A percentile compares a stretch with the other conserved stretches of the same genome.
Evolutionary conservation across 2,113 vertebrate genomes (phyloP).

Genomic region (Microcebus tavaratra): DNA sequence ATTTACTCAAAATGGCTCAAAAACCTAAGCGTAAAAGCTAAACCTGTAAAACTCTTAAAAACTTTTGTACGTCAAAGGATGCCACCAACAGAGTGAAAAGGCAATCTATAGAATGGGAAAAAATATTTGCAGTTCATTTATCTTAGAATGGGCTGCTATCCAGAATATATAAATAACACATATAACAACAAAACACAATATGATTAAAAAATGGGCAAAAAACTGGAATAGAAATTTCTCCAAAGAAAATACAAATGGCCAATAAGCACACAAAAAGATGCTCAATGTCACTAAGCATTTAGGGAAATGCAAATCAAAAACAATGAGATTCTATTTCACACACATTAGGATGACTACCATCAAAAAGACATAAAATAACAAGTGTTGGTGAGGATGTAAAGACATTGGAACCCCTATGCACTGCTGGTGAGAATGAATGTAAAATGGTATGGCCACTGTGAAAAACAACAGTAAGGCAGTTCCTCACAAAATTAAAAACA

Average conservation of each 20-base stretch:
- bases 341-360: background rate
- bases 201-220: background rate
- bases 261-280: background rate
- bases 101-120: conserved; percentile 20
- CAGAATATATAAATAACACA: background rate
- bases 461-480: background rate
- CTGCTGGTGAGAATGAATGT: background rate
- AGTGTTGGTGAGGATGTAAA: background rate
- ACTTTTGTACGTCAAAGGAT: background rate
- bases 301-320: background rate
- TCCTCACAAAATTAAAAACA: background rate
- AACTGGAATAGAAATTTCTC: background rate
- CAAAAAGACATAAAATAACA: background rate
- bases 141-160: background rate
- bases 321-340: background rate
- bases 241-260: background rate
- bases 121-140: background rate
- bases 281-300: background rate
- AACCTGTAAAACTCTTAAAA: background rate
- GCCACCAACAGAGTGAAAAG: conserved; percentile 42
- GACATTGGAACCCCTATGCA: background rate
- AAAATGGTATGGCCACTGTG: background rate
- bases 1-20: background rate
- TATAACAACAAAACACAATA: background rate
- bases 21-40: conserved; percentile 22